phyloP scores from a whole-genome alignment of 2,113 vertebrate genomes.

The Hylia prasina region DNA sequence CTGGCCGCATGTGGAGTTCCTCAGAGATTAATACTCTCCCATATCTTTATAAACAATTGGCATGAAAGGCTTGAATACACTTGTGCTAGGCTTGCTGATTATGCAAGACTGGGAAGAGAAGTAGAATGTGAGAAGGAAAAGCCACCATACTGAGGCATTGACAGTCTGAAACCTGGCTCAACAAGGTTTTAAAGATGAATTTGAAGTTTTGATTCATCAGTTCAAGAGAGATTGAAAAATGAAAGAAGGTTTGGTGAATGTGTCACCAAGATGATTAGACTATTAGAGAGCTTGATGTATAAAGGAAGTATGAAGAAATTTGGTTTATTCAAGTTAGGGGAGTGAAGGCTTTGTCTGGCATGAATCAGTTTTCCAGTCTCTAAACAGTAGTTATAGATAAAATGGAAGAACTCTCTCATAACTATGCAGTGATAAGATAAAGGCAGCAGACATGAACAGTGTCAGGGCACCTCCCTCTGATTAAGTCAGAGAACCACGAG shows the following conservation, averaged over 20 bases:
- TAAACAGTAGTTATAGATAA: background rate
- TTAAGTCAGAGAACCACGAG: background rate
- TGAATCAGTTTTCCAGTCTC: background rate
- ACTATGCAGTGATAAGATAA: background rate
- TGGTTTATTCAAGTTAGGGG: background rate
- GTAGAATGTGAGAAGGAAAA: background rate
- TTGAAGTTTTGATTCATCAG: background rate
- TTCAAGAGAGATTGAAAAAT: background rate
- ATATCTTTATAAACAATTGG: background rate
- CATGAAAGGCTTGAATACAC: background rate
- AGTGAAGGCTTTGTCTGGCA: background rate
- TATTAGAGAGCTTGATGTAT: background rate
- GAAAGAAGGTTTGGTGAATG: background rate
- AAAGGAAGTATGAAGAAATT: background rate
- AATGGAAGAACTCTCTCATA: background rate
- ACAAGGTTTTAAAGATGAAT: background rate
- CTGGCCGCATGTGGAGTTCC: background rate
- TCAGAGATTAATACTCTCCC: background rate
- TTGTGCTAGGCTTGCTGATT: background rate
- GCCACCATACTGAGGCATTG: no score
- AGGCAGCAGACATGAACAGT: background rate
- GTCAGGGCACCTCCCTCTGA: background rate
- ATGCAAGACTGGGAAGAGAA: background rate
- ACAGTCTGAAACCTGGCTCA: background rate
- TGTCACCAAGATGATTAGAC: background rate